These are phyloP conservation scores for Glyphotaelius pellucidus DNA, from an alignment of 2,888 invertebrate genomes.

Conservation along the genomic window DNA sequence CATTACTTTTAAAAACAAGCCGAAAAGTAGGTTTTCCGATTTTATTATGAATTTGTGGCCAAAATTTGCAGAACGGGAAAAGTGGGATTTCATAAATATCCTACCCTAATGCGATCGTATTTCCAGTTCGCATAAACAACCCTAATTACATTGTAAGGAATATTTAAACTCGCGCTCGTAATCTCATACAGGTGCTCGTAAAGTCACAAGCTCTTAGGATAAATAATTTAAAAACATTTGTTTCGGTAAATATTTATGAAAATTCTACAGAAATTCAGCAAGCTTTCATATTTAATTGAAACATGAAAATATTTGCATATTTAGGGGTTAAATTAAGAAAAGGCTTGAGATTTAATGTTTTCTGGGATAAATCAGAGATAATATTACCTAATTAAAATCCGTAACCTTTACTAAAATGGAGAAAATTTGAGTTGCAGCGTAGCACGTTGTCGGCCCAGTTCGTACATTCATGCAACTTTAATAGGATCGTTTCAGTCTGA, in stretches of 20 bases:
- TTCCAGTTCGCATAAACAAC: slow-evolving; percentile 41
- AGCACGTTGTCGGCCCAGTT: too few relatives aligned
- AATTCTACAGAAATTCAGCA: too few relatives aligned
- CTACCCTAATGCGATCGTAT: slow-evolving; percentile 19
- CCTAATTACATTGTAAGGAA: slow-evolving; percentile 40
- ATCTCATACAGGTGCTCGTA: slow-evolving; percentile 40
- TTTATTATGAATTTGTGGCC: neutral
- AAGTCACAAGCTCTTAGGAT: slow-evolving; percentile 16
- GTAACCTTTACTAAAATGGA: too few relatives aligned
- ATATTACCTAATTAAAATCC: too few relatives aligned
- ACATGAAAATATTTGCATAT: too few relatives aligned
- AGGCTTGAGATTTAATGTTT: too few relatives aligned
- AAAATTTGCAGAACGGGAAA: slow-evolving; percentile 14
- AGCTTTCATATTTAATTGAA: too few relatives aligned
- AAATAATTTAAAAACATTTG: neutral
- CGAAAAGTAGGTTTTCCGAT: neutral
- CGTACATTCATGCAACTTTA: too few relatives aligned
- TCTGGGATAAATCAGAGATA: too few relatives aligned
- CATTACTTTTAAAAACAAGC: neutral
- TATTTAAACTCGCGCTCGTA: slow-evolving; percentile 32
- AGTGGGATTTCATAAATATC: slow-evolving; percentile 31
- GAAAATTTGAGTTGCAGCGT: too few relatives aligned
- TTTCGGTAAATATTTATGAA: neutral
- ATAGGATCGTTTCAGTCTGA: too few relatives aligned
- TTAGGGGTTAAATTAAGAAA: too few relatives aligned